Evolutionary conservation across 2,888 invertebrate species (phyloP), one percentile per base, ranked within the genome.

Genomic region (Dendrolimus pini): DNA sequence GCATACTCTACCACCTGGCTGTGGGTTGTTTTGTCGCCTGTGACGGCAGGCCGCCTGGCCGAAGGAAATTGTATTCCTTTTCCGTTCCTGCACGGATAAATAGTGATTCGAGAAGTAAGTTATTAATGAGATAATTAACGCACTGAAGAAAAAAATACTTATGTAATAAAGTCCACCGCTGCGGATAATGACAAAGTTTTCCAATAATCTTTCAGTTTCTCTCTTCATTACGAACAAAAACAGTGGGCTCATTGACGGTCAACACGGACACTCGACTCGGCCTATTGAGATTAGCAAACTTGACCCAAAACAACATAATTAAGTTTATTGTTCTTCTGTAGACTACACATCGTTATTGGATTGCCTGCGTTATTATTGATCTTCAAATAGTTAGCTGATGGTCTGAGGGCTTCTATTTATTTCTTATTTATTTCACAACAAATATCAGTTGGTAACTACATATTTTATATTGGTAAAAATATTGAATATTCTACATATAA

Each of bases 241-340:
- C 76, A 68, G 55, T 62, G 65, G 60, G 64, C 67, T 72, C 66
- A 70, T 69, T 70, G 69, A 68, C 69, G 47, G 47, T 47, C 47
- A 9, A 47, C 30, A 12, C 47, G 12, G 47, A 65, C 70, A 67
- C 70, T 70, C 67, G 67, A 74, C 68, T 75, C 67, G 69, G 69
- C 70, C 77, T 65, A 74, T 80, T 75, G 79, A 80, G 80, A 80
- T 80, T 81, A 81, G 72, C 72, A 66, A 78, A 80, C 69, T 79
- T 74, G 58, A 67, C 67, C 71, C 74, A 75, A 77, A 80, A 82
- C 82, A 80, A 72, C 66, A 71, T 80, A 78, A 80, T 80, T 77
- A 76, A 80, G 77, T 80, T 78, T 71, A 66, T 69, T 69, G 69
- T 71, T 73, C 64, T 70, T 59, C 65, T 65, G 60, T 68, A 62